phyloP scores from a whole-genome alignment of 2,888 invertebrate genomes.

The Ophonus ardosiacus region DNA sequence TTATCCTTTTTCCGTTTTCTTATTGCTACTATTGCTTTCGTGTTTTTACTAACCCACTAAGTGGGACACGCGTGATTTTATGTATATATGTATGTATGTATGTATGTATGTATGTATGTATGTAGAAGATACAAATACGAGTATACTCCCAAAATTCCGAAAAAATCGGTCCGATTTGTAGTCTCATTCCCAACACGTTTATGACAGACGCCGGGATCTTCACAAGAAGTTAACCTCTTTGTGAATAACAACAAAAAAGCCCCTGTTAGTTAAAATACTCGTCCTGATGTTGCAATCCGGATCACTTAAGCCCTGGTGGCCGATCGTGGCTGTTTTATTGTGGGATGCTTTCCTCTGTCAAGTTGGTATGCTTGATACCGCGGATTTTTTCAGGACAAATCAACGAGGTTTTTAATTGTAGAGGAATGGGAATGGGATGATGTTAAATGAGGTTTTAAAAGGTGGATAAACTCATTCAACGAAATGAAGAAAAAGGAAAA shows the following conservation, averaged over 20 bases:
- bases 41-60: no score
- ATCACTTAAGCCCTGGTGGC: slow-evolving; percentile 50
- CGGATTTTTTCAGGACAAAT: slow-evolving; percentile 50
- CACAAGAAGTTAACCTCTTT: background rate
- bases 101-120: no score
- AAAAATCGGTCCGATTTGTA: background rate
- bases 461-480: background rate
- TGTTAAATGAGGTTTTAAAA: background rate
- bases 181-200: slow-evolving; percentile 3
- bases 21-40: no score
- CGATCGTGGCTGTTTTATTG: slow-evolving; percentile 18
- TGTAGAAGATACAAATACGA: no score
- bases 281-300: slow-evolving; percentile 38
- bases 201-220: slow-evolving; percentile 12
- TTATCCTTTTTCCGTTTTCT: no score
- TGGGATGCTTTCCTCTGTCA: slow-evolving; percentile 42
- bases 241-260: slow-evolving; percentile 19
- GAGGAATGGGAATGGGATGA: background rate
- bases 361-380: slow-evolving; percentile 44
- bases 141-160: background rate
- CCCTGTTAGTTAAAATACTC: slow-evolving; percentile 53
- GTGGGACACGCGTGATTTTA: no score
- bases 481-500: background rate
- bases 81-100: no score
- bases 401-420: slow-evolving; percentile 30